Base-by-base conservation (phyloP, 1,140 invertebrate genomes). In the Eubasilissa regina region DNA sequence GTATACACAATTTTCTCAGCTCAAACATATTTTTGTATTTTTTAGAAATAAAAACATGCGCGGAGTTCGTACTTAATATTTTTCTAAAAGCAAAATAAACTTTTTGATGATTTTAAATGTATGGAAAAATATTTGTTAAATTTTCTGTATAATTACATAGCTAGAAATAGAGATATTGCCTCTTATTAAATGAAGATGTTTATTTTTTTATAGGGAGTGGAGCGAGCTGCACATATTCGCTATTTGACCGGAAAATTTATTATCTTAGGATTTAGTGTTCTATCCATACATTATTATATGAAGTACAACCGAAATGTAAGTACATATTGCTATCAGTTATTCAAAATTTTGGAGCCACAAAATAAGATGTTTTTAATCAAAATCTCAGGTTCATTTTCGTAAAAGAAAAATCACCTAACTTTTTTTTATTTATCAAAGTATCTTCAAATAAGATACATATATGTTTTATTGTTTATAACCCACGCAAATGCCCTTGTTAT, bases 241-340 rank as follows among this genome's bases (percentile, higher is more conserved):
- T 92, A 90, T 80, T 86, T 92, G 55, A 90, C 91, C 62, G 93
- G 92, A 13, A 95, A 94, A 89, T 19, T 89, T n/a, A 79, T 90
- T 1, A 83, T 94, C 43, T 84, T 87, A 13, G 77, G 91, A 13
- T 75, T 88, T 48, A 85, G 84, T n/a, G 78, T 91, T 13, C 92
- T 93, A 83, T 84, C 83, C 60, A 80, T 81, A 8, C 90, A 90
- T 75, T 96, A 96, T 85, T 95, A 95, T 81, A 92, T 94, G 60
- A 96, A 95, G 88, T 96, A 96, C 84, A 93, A 95, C 87, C 88
- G 86, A 78, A 92, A 93, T 86, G 94, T 94, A 89, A 91, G 92
- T 55, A 17, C 35, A 17, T 17, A 56, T 56, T 15, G 9, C 15
- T 19, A 15, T 56, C 53, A 19, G 53, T 17, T n/a, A 13, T 56